A percentile compares a stretch with the other conserved stretches of the same genome.
These are phyloP conservation scores for Eptesicus fuscus DNA, from an alignment of 2,113 vertebrate species.

Conservation along the genomic window DNA sequence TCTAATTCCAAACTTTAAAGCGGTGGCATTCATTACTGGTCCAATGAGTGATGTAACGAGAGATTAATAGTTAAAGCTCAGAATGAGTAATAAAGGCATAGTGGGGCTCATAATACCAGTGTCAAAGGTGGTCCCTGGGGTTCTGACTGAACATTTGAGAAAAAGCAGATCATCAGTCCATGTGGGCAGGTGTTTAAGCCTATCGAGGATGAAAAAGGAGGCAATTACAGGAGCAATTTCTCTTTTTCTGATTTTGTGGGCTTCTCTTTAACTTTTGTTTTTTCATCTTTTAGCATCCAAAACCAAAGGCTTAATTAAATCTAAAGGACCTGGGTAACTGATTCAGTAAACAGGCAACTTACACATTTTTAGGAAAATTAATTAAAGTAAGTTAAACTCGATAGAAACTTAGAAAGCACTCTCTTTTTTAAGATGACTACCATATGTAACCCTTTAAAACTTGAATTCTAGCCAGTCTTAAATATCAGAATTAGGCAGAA, in stretches of 20 bases:
- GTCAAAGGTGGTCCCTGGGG: neutral
- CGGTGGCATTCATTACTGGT: neutral
- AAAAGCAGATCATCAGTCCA: neutral
- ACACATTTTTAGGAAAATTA: neutral
- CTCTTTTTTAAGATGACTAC: neutral
- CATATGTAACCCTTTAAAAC: neutral
- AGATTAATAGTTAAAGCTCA: neutral
- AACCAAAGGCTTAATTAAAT: neutral
- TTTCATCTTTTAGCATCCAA: neutral
- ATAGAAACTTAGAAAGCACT: neutral
- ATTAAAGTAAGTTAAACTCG: neutral
- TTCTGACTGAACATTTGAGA: neutral
- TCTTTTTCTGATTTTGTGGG: neutral
- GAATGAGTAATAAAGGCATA: neutral
- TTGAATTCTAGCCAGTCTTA: slow-evolving; percentile 1
- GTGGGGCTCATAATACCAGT: neutral
- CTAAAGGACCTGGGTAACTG: neutral
- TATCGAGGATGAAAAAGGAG: neutral
- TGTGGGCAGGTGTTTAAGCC: neutral
- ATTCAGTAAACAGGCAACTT: neutral
- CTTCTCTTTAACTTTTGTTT: slow-evolving; percentile 9
- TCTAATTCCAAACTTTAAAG: slow-evolving; percentile 15
- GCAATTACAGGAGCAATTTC: neutral
- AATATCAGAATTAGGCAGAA: slow-evolving; percentile 2
- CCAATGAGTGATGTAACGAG: neutral